These are phyloP conservation scores for Sesamia nonagrioides DNA, from an alignment of 1,140 invertebrate species.

Conservation along the genomic window DNA sequence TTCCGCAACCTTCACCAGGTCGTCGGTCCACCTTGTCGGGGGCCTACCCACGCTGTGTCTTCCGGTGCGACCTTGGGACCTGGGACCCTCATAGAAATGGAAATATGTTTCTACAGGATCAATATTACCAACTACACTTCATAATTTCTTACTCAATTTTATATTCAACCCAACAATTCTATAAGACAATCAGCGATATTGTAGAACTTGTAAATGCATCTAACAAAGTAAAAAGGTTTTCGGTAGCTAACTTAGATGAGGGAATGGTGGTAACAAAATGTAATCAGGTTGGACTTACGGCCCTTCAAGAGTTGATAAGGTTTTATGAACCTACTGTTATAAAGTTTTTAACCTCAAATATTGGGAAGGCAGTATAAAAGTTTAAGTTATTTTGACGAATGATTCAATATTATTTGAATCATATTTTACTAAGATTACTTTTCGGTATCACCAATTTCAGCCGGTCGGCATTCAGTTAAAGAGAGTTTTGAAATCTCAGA, in stretches of 20 bases:
- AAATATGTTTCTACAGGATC: not conserved
- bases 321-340: constrained; percentile 5
- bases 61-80: too few species aligned
- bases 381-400: not conserved
- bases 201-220: constrained; percentile 20
- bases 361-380: not conserved
- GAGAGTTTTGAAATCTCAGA: too few species aligned
- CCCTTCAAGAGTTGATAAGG: constrained; percentile 23
- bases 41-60: too few species aligned
- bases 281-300: constrained; percentile 40
- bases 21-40: too few species aligned
- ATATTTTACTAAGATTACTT: too few species aligned
- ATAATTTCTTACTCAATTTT: not conserved
- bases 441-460: too few species aligned
- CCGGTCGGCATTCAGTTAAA: too few species aligned
- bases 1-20: too few species aligned
- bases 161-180: not conserved
- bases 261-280: constrained; percentile 18
- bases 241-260: not conserved
- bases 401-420: not conserved
- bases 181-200: constrained; percentile 29
- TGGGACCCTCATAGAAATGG: too few species aligned
- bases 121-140: not conserved
- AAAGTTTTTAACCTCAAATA: constrained; percentile 12
- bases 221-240: constrained; percentile 34